A percentile compares a stretch with the other conserved stretches of the same genome.
Conservation (phyloP, 1,140 invertebrate genomes). For the Ylistrum balloti region DNA sequence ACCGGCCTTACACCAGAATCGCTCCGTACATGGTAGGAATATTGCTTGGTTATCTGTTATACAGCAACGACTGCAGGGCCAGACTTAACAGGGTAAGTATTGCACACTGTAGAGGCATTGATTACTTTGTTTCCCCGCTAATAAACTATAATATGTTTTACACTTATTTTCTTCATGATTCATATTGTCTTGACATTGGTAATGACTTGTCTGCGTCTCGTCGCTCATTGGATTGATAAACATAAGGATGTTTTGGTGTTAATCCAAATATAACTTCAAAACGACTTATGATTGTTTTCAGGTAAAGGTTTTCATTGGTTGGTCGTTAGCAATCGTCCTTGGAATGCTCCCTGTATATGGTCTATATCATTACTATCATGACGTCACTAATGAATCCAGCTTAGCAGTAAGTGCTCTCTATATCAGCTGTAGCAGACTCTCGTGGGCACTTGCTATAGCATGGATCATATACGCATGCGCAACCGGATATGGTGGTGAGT, state of each 20-base stretch:
- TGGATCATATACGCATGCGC: conserved; percentile 57
- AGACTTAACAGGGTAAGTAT: conserved; percentile 51
- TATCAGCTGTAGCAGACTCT: background rate
- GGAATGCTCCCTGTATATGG: conserved; percentile 49
- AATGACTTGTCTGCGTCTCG: no score
- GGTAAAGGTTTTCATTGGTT: conserved; percentile 50
- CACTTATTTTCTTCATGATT: no score
- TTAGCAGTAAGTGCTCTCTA: conserved; percentile 16
- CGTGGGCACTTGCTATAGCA: conserved; percentile 49
- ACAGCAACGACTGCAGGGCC: conserved; percentile 54
- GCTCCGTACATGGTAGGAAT: conserved; percentile 84
- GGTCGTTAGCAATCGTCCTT: conserved; percentile 47
- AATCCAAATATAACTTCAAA: no score
- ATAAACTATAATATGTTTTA: no score
- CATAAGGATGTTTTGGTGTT: no score
- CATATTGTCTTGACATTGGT: no score
- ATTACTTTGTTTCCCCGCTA: no score
- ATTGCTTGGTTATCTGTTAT: conserved; percentile 81
- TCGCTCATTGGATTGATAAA: no score
- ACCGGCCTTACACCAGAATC: conserved; percentile 82
- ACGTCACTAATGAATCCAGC: background rate
- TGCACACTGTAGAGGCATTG: background rate
- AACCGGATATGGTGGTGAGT: conserved; percentile 54
- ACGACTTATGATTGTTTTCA: background rate
- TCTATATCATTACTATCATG: conserved; percentile 48